Percentiles rank a stretch among this genome's conserved stretches.
phyloP scores from a whole-genome alignment of 2,888 invertebrate genomes.

The Panzeria rudis region DNA sequence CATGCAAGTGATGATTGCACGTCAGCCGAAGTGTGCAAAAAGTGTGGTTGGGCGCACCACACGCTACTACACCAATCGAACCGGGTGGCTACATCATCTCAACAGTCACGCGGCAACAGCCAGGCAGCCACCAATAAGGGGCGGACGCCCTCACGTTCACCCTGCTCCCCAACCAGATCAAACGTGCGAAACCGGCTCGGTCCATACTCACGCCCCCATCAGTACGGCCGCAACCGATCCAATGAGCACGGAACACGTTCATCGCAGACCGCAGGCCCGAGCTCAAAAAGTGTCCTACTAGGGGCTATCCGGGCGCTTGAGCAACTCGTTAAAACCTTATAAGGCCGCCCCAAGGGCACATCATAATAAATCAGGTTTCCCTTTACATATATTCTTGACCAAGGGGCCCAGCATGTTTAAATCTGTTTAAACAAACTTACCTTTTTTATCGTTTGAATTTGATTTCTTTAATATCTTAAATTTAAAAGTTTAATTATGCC shows the following conservation, averaged over 20 bases:
- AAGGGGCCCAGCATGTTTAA: too few relatives aligned
- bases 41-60: constrained; percentile 13
- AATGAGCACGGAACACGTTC: not conserved
- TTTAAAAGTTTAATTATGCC: too few relatives aligned
- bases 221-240: too few relatives aligned
- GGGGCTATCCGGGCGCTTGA: not conserved
- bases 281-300: not conserved
- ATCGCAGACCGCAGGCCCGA: not conserved
- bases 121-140: not conserved
- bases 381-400: too few relatives aligned
- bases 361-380: too few relatives aligned
- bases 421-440: too few relatives aligned
- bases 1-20: not conserved
- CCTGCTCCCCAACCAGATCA: not conserved
- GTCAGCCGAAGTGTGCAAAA: not conserved
- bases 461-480: too few relatives aligned
- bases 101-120: not conserved
- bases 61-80: not conserved
- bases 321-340: not conserved
- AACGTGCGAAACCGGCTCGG: not conserved
- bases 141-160: not conserved
- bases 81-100: not conserved
- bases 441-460: too few relatives aligned
- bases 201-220: too few relatives aligned
- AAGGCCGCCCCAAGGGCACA: too few relatives aligned